These are phyloP conservation scores for Ginglymostoma cirratum DNA, from an alignment of 2,113 vertebrate genomes.

Conservation along the genomic window DNA sequence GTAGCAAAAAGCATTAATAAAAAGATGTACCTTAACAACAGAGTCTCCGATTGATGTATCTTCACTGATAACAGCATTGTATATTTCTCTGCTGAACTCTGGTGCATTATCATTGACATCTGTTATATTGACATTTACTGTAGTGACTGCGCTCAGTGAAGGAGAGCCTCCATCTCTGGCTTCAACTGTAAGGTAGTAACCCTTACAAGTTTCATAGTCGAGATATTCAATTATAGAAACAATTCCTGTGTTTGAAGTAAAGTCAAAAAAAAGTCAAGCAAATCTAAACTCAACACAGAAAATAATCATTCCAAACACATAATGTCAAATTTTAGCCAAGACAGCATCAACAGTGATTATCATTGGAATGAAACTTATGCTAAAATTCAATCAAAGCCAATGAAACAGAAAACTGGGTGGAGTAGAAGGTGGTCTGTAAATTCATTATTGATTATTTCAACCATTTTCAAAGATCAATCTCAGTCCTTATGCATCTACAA, in stretches of 20 bases:
- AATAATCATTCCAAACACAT: neutral
- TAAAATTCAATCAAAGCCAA: neutral
- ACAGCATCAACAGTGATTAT: neutral
- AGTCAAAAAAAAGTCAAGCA: conserved; percentile 36
- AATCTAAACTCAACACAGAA: neutral
- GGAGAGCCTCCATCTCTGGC: conserved; percentile 85
- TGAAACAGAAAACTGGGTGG: neutral
- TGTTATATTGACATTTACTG: conserved; percentile 80
- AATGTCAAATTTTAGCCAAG: neutral
- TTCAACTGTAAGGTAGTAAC: conserved; percentile 89
- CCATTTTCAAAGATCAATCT: neutral
- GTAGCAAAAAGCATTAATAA: neutral
- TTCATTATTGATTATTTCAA: too few species aligned
- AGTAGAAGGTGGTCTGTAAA: neutral
- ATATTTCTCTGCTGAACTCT: conserved; percentile 71
- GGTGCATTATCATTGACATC: conserved; percentile 95
- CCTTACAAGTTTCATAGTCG: conserved; percentile 84
- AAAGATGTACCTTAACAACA: conserved; percentile 66
- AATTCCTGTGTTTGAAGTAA: conserved; percentile 61
- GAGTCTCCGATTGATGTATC: conserved; percentile 74
- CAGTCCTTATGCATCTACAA: neutral
- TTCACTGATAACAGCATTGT: conserved; percentile 80
- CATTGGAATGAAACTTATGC: neutral
- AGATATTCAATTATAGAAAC: conserved; percentile 73
- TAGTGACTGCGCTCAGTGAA: conserved; percentile 76